Conservation (phyloP, 2,113 vertebrate genomes). For the Triplophysa rosa region DNA sequence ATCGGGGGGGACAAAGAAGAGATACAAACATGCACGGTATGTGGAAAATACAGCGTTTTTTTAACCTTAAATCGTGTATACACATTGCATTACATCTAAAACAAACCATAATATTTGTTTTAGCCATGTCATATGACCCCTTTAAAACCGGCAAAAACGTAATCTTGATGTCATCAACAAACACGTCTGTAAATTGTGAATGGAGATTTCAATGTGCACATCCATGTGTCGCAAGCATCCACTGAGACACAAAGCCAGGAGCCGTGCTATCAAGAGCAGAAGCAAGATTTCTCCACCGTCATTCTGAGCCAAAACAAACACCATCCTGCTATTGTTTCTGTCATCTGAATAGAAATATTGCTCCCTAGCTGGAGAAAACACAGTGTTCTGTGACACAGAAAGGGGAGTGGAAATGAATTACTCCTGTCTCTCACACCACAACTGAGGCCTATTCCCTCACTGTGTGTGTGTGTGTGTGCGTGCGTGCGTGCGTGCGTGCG, state of each 20-base stretch:
- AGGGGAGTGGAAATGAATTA: not conserved
- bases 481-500: not conserved
- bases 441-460: not conserved
- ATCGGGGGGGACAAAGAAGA: no score
- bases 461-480: no score
- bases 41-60: no score
- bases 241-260: constrained; percentile 4
- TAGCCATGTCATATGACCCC: no score
- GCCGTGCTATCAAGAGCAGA: not conserved
- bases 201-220: not conserved
- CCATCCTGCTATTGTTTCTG: constrained; percentile 19
- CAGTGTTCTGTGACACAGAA: constrained; percentile 29
- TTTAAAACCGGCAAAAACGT: no score
- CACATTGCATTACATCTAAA: no score
- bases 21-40: no score
- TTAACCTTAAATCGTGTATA: no score
- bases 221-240: not conserved
- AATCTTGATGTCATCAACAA: not conserved
- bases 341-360: constrained; percentile 30
- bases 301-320: constrained; percentile 17
- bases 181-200: not conserved
- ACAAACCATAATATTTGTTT: no score
- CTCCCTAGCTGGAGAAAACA: constrained; percentile 33
- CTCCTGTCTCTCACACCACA: not conserved
- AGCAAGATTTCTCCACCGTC: not conserved